Evolutionary conservation across 2,113 vertebrate species (phyloP).

Genomic region (Egretta garzetta): DNA sequence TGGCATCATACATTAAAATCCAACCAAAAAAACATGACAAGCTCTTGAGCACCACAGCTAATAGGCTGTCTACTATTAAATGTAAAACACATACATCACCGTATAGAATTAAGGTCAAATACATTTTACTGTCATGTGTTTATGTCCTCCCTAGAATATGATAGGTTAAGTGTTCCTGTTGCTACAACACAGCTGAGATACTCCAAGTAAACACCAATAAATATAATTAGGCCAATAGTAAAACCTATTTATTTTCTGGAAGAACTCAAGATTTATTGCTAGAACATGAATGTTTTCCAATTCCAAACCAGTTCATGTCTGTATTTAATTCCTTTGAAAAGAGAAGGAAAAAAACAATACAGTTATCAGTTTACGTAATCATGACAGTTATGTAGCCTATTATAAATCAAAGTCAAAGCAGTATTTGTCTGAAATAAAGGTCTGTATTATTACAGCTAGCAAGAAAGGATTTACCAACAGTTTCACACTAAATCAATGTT

Average conservation of each 20-base stretch:
- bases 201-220: neutral
- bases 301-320: slow-evolving; percentile 23
- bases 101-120: neutral
- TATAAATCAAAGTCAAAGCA: neutral
- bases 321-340: slow-evolving; percentile 48
- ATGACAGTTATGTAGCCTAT: slow-evolving; percentile 46
- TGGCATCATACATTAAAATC: neutral
- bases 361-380: slow-evolving; percentile 40
- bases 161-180: neutral
- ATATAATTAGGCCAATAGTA: slow-evolving; percentile 7
- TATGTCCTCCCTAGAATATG: neutral
- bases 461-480: slow-evolving; percentile 54
- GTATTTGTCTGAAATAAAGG: slow-evolving; percentile 51
- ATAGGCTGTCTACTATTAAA: neutral
- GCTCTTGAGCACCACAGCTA: neutral
- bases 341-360: slow-evolving; percentile 14
- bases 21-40: neutral
- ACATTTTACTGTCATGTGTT: neutral
- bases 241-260: slow-evolving; percentile 15
- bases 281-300: slow-evolving; percentile 42
- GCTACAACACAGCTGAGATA: neutral
- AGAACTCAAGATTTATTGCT: slow-evolving; percentile 13
- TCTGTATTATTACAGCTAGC: slow-evolving; percentile 50
- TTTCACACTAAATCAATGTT: slow-evolving; percentile 68
- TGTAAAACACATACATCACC: neutral